Evolutionary conservation across 2,888 invertebrate genomes (phyloP).

Genomic region (Chromoteleia sp.): DNA sequence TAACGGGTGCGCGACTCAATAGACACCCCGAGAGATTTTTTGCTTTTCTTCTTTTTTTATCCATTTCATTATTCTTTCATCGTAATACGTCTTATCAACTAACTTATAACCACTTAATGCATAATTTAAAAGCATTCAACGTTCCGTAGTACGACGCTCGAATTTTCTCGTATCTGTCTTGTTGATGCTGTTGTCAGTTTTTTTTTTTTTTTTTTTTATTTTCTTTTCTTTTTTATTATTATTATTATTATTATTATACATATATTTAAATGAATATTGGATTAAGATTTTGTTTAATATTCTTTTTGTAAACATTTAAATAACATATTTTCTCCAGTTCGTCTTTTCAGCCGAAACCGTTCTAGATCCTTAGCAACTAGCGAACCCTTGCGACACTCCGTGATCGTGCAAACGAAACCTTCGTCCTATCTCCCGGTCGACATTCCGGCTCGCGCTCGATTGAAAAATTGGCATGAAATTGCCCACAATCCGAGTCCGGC

Average conservation of each 20-base stretch:
- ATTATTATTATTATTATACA: too few relatives aligned
- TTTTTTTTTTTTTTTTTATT: too few relatives aligned
- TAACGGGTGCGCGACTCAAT: slow-evolving; percentile 19
- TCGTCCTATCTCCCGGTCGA: not conserved
- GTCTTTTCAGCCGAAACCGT: slow-evolving; percentile 7
- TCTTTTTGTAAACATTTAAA: not conserved
- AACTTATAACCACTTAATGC: slow-evolving; percentile 66
- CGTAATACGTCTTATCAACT: slow-evolving; percentile 68
- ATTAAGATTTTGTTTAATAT: too few relatives aligned
- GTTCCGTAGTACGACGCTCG: slow-evolving; percentile 26
- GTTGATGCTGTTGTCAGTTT: too few relatives aligned
- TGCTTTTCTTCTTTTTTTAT: slow-evolving; percentile 28
- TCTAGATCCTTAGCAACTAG: slow-evolving; percentile 8
- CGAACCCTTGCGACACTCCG: slow-evolving; percentile 11
- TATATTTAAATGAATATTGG: too few relatives aligned
- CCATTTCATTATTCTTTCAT: slow-evolving; percentile 16
- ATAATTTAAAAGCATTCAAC: slow-evolving; percentile 64
- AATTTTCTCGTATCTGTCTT: slow-evolving; percentile 14
- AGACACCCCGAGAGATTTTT: slow-evolving; percentile 38
- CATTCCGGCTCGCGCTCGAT: slow-evolving; percentile 2
- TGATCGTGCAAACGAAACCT: slow-evolving; percentile 4
- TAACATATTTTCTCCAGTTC: not conserved
- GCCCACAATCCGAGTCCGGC: slow-evolving; percentile 3
- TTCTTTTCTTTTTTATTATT: too few relatives aligned
- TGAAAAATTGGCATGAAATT: slow-evolving; percentile 23